phyloP scores from a whole-genome alignment of 2,888 invertebrate genomes.

The Ernsta delagoae region DNA sequence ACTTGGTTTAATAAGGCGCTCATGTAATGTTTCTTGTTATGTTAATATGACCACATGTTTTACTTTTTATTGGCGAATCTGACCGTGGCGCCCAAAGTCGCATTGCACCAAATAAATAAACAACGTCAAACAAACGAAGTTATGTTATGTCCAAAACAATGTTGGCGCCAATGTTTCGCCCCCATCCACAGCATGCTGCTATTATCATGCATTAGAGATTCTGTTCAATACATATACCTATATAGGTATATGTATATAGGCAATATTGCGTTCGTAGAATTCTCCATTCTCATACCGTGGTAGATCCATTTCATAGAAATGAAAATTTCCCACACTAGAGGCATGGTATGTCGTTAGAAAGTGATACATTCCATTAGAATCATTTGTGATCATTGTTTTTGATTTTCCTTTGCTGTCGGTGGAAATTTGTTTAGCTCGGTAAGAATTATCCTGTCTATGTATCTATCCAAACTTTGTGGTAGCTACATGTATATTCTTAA shows the following conservation, averaged over 20 bases:
- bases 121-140: not conserved
- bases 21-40: constrained; percentile 14
- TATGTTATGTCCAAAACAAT: constrained; percentile 34
- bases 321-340: constrained; percentile 24
- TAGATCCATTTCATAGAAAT: constrained; percentile 30
- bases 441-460: too few relatives aligned
- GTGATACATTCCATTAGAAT: constrained; percentile 7
- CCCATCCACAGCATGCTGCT: constrained; percentile 54
- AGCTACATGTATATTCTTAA: too few relatives aligned
- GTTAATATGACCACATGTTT: constrained; percentile 1
- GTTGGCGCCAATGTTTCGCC: constrained; percentile 55
- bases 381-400: constrained; percentile 16
- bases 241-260: too few relatives aligned
- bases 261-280: constrained; percentile 9
- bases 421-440: too few relatives aligned
- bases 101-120: constrained; percentile 25
- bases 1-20: constrained; percentile 2
- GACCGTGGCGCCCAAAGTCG: constrained; percentile 10
- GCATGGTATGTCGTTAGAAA: constrained; percentile 35
- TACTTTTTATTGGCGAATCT: not conserved
- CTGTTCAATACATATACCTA: constrained; percentile 6
- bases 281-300: constrained; percentile 11
- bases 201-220: constrained; percentile 38
- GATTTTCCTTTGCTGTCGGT: too few relatives aligned
- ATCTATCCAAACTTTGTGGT: too few relatives aligned